A percentile compares a stretch with the other conserved stretches of the same genome.
These are phyloP conservation scores for Cyclina sinensis DNA, from an alignment of 1,140 invertebrate genomes.

Conservation along the genomic window DNA sequence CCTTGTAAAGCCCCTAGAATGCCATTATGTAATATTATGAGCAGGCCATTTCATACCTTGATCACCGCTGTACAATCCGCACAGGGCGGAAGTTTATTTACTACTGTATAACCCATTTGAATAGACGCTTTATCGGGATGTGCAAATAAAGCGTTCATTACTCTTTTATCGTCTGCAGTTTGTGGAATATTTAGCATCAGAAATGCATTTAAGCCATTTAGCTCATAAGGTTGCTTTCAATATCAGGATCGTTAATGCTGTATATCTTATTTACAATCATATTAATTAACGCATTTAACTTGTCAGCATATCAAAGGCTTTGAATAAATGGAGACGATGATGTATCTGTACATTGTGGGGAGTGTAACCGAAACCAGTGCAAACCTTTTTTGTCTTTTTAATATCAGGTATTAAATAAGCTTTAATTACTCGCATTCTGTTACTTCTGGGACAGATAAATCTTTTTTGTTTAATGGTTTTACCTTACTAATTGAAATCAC, in stretches of 20 bases:
- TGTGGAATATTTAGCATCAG: conserved; percentile 51
- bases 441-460: no score
- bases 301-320: conserved; percentile 7
- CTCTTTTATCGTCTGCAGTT: conserved; percentile 13
- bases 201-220: conserved; percentile 57
- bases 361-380: no score
- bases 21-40: conserved; percentile 43
- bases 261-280: conserved; percentile 23
- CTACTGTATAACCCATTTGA: background rate
- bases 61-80: background rate
- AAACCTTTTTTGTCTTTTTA: no score
- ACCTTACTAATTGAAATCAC: no score
- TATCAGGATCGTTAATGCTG: background rate
- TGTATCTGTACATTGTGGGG: no score
- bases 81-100: conserved; percentile 52
- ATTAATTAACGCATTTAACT: conserved; percentile 47
- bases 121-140: conserved; percentile 20
- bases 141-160: conserved; percentile 57
- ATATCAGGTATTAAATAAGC: no score
- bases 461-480: no score
- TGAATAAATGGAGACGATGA: background rate
- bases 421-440: no score
- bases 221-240: conserved; percentile 31
- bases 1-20: conserved; percentile 21
- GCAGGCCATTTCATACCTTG: background rate